Percentiles rank a stretch among this genome's conserved stretches.
phyloP scores from a whole-genome alignment of 2,113 vertebrate species.

The Malaclemys terrapin region DNA sequence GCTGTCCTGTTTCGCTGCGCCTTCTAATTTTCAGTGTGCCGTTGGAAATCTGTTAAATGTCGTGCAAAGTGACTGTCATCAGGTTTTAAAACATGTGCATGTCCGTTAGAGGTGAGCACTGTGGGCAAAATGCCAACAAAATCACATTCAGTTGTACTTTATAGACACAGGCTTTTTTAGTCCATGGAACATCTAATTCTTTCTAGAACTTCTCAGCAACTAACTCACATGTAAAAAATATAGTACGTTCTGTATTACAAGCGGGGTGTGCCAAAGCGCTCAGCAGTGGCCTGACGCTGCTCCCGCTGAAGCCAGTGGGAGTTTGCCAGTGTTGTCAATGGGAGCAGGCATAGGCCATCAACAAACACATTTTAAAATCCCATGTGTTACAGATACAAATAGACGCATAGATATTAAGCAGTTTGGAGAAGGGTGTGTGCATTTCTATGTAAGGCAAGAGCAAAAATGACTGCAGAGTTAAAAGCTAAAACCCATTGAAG shows the following conservation, averaged over 20 bases:
- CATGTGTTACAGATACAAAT: background rate
- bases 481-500: background rate
- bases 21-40: background rate
- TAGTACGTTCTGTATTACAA: background rate
- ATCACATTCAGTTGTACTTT: background rate
- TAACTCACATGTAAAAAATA: background rate
- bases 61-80: background rate
- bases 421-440: no score
- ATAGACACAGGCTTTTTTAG: background rate
- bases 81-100: background rate
- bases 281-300: background rate
- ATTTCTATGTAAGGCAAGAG: background rate
- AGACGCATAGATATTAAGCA: background rate
- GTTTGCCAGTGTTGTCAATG: background rate
- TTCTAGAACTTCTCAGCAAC: background rate
- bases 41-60: background rate
- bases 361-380: background rate
- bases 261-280: background rate
- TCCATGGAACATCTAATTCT: background rate
- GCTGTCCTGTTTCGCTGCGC: background rate
- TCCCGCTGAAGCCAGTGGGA: background rate
- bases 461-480: background rate
- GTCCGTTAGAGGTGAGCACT: background rate
- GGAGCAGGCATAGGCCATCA: background rate
- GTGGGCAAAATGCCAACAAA: background rate